Evolutionary conservation across 1,140 invertebrate species (phyloP).

Genomic region (Hylaeus anthracinus): DNA sequence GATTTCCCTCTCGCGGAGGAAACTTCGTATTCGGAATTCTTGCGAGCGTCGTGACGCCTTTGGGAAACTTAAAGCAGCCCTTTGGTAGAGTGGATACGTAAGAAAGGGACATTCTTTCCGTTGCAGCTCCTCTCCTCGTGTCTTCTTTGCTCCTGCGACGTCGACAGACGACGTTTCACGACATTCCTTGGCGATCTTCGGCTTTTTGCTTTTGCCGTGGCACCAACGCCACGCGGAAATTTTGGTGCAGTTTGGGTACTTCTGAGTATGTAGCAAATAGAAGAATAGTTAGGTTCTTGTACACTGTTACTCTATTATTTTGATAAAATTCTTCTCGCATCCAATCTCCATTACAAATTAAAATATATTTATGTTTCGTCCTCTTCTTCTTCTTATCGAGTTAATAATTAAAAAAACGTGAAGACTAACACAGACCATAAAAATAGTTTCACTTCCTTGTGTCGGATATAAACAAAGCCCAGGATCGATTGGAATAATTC

Average conservation of each 20-base stretch:
- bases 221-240: not conserved
- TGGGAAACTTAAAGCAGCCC: slow-evolving; percentile 65
- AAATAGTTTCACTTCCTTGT: no score
- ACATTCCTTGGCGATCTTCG: slow-evolving; percentile 1
- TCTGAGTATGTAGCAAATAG: not conserved
- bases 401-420: no score
- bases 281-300: no score
- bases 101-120: slow-evolving; percentile 23
- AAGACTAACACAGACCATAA: no score
- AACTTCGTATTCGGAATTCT: slow-evolving; percentile 66
- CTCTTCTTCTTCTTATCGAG: no score
- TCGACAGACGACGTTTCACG: slow-evolving; percentile 3
- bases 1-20: slow-evolving; percentile 39
- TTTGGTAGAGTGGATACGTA: slow-evolving; percentile 17
- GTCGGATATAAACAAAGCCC: no score
- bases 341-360: no score
- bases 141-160: slow-evolving; percentile 4
- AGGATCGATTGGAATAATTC: not conserved
- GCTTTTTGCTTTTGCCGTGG: not conserved
- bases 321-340: no score
- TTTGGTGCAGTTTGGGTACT: not conserved
- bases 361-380: no score
- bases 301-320: no score
- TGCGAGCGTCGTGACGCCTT: slow-evolving; percentile 50
- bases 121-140: not conserved